These are phyloP conservation scores for Pharmacophagus antenor DNA, from an alignment of 2,888 invertebrate species.

Conservation along the genomic window DNA sequence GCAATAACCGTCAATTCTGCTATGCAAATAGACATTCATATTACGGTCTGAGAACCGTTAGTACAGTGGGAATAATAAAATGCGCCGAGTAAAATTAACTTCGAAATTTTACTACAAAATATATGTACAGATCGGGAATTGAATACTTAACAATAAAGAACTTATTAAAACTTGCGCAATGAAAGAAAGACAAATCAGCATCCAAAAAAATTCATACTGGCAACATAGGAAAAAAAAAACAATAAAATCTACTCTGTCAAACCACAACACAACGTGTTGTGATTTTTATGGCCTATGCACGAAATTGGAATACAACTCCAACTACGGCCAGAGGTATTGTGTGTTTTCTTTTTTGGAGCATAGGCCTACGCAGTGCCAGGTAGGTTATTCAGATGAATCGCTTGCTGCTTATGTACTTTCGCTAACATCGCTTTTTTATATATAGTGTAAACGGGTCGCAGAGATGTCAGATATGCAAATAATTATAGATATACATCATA, in stretches of 20 bases:
- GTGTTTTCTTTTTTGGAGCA: background rate
- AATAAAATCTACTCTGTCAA: no score
- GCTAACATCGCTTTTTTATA: background rate
- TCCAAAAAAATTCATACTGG: no score
- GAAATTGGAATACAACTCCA: background rate
- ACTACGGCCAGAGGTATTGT: conserved; percentile 1
- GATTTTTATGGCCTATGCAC: conserved; percentile 1
- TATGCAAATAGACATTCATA: conserved; percentile 24
- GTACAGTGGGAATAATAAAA: background rate
- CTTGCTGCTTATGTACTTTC: background rate
- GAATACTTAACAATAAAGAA: no score
- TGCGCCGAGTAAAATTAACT: background rate
- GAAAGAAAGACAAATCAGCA: no score
- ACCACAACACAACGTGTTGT: background rate
- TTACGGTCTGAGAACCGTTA: background rate
- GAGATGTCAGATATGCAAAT: no score
- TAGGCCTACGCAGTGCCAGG: background rate
- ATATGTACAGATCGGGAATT: no score
- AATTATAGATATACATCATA: no score
- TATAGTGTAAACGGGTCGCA: no score
- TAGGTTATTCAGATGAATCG: background rate
- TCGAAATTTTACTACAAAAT: background rate
- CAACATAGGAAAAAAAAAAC: background rate
- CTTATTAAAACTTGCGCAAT: no score
- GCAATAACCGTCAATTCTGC: conserved; percentile 19